These are phyloP conservation scores for Wasmannia auropunctata DNA, from an alignment of 1,140 invertebrate genomes.

Conservation along the genomic window DNA sequence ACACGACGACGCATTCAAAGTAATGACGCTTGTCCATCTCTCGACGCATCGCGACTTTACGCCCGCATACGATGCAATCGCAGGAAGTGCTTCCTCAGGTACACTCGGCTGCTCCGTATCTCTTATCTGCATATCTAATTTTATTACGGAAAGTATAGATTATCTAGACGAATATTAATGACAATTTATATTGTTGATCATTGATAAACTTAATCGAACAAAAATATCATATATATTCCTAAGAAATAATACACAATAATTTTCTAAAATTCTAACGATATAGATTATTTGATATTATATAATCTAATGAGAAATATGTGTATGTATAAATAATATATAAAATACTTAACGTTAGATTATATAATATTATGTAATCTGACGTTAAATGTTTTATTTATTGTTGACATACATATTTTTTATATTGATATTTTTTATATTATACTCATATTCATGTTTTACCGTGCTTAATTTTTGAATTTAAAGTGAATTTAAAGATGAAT, in stretches of 20 bases:
- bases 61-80: neutral
- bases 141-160: neutral
- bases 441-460: neutral
- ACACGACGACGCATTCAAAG: conserved; percentile 17
- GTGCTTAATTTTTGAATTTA: neutral
- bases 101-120: neutral
- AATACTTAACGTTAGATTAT: neutral
- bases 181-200: too few relatives aligned
- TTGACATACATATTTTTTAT: neutral
- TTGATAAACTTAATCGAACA: neutral
- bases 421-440: neutral
- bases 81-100: neutral
- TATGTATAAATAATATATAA: too few relatives aligned
- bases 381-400: neutral
- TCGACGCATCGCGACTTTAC: conserved; percentile 6
- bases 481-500: neutral
- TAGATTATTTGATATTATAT: neutral
- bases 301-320: neutral
- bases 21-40: conserved; percentile 12
- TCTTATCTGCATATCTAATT: neutral
- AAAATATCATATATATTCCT: neutral
- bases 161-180: neutral
- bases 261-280: neutral
- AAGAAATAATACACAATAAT: neutral
- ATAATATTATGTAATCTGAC: neutral